A percentile compares a stretch with the other conserved stretches of the same genome.
Evolutionary conservation across 1,140 invertebrate genomes (phyloP).

Genomic region (Trypoxylus dichotomus): DNA sequence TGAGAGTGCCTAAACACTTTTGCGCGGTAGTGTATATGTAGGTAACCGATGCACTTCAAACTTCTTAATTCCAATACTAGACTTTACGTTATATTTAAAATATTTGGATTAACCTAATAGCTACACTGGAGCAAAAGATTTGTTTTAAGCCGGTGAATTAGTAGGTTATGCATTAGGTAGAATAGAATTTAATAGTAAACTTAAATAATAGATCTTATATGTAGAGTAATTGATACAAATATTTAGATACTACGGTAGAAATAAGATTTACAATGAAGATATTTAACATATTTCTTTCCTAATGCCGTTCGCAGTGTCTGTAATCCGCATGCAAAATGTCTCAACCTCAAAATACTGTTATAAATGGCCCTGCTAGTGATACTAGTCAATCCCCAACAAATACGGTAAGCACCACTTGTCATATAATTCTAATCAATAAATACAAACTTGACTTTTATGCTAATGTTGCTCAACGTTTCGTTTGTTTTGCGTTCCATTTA

Average conservation of each 20-base stretch:
- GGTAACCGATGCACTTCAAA: too few species aligned
- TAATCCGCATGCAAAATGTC: conserved; percentile 34
- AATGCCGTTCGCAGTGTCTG: neutral
- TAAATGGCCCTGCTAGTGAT: conserved; percentile 37
- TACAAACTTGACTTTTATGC: conserved; percentile 1
- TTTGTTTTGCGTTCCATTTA: neutral
- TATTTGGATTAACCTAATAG: too few species aligned
- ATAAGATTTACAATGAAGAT: neutral
- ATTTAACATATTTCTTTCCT: neutral
- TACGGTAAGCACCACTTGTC: conserved; percentile 25
- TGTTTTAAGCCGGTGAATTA: too few species aligned
- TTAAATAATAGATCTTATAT: neutral
- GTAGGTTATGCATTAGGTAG: too few species aligned
- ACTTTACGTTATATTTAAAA: too few species aligned
- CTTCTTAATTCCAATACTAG: too few species aligned
- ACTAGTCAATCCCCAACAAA: conserved; percentile 32
- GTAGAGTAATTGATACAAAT: neutral
- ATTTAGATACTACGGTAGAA: neutral
- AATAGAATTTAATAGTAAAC: too few species aligned
- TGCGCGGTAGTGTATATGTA: too few species aligned
- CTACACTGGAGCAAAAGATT: too few species aligned
- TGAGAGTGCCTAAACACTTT: too few species aligned
- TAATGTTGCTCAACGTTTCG: neutral
- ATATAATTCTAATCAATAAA: neutral
- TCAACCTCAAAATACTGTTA: conserved; percentile 35